Evolutionary conservation across 2,797 vertebrate species (phyloP), one percentile per base, ranked within the genome.

Genomic region (Sebastes kiyomatsui): DNA sequence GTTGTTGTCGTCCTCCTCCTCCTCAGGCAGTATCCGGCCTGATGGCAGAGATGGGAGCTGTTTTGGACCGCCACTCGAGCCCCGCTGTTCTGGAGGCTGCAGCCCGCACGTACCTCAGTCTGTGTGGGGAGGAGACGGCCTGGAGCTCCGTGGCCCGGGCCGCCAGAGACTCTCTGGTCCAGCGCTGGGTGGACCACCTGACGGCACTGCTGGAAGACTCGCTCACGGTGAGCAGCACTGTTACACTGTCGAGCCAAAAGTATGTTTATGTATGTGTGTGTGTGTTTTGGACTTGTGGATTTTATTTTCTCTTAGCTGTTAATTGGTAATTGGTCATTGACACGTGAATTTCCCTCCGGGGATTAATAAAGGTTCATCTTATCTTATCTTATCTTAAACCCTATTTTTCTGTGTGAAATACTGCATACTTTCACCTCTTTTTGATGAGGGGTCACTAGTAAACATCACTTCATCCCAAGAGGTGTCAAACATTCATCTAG

Each of bases 31-130:
- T 96, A 59, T 95, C 95, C 59, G 86, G 90, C 22, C 91, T 98
- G 87, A 85, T 97, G 86, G 90, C 85, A 22, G 95, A 95, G 90
- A 79, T 98, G 82, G 94, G 93, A 70, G 83, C 91, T 25, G 95
- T 94, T 30, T 83, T 97, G 83, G 86, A 92, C 18, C 88, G 87
- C 80, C 96, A 97, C 87, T 95, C 95, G 0, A 92, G 93, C 13
- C 14, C 90, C 0, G 92, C 87, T 9, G 92, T 98, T 25, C 94
- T 98, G 60, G 97, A 98, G 90, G 95, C 95, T 3, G 96, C 95
- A 9, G 96, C 97, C 54, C 96, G 96, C 70, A 88, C 96, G 1
- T 98, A 95, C 16, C 93, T 92, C 85, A 84, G 90, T 16, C 95
- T 98, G 83, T 96, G 96, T 86, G 81, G 67, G 16, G 95, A 94